phyloP scores from a whole-genome alignment of 2,888 invertebrate species.

The Diogma glabrata region DNA sequence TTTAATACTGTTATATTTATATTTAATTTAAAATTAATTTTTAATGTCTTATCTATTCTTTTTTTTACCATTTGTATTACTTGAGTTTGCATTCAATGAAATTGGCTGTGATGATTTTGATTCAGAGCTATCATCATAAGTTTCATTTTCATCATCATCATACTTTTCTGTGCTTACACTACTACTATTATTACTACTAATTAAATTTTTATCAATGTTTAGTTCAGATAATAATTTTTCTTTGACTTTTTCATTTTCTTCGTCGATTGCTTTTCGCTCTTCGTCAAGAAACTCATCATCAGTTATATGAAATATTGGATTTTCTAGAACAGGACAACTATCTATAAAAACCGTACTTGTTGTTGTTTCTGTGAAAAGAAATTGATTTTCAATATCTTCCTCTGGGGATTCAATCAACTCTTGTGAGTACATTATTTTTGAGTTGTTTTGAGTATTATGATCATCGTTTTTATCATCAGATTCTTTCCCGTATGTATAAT shows the following conservation, averaged over 20 bases:
- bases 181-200: not conserved
- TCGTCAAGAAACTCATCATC: conserved; percentile 5
- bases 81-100: too few relatives aligned
- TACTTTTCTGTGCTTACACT: not conserved
- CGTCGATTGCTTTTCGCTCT: not conserved
- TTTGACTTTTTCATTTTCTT: conserved; percentile 15
- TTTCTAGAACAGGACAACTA: conserved; percentile 33
- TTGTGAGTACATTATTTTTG: too few relatives aligned
- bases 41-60: too few relatives aligned
- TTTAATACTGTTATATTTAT: too few relatives aligned
- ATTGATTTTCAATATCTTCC: too few relatives aligned
- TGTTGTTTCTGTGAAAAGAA: not conserved
- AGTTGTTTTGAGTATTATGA: not conserved
- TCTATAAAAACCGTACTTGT: conserved; percentile 24
- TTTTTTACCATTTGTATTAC: not conserved
- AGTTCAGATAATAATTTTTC: conserved; percentile 18
- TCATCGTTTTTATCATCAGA: conserved; percentile 11
- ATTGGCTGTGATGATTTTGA: not conserved
- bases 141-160: not conserved
- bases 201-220: conserved; percentile 16
- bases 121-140: not conserved
- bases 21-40: too few relatives aligned
- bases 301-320: conserved; percentile 26
- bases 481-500: conserved; percentile 11
- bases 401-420: too few relatives aligned